Evolutionary conservation across 2,113 vertebrate genomes (phyloP).

Genomic region (Sander vitreus): DNA sequence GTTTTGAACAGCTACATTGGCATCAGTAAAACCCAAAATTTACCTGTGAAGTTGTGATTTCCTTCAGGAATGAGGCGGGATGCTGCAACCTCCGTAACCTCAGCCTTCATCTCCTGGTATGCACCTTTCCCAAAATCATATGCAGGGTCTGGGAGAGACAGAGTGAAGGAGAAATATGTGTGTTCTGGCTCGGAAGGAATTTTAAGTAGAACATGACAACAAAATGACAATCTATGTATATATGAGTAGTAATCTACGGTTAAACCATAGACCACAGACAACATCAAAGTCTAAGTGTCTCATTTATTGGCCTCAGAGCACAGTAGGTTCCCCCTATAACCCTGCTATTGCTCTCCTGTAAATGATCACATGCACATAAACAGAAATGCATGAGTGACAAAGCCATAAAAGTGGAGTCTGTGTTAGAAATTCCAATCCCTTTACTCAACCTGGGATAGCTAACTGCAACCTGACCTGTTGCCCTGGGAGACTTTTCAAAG

Average conservation of each 20-base stretch:
- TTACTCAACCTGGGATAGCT: slow-evolving; percentile 34
- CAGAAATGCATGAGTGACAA: slow-evolving; percentile 40
- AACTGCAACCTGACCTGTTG: slow-evolving; percentile 43
- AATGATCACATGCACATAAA: slow-evolving; percentile 42
- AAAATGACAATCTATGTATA: not conserved
- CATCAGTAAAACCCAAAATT: not conserved
- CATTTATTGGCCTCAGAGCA: slow-evolving; percentile 14
- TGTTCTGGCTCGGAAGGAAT: not conserved
- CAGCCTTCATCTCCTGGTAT: slow-evolving; percentile 91
- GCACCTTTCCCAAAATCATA: slow-evolving; percentile 80
- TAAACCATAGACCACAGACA: not conserved
- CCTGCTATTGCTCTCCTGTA: not conserved
- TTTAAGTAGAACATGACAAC: not conserved
- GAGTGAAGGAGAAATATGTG: not conserved
- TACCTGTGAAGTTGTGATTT: slow-evolving; percentile 65
- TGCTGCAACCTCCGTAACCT: slow-evolving; percentile 88
- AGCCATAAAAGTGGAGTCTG: slow-evolving; percentile 46
- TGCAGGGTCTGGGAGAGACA: slow-evolving; percentile 54
- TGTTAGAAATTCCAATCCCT: slow-evolving; percentile 63
- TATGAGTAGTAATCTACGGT: not conserved
- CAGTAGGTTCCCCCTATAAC: not conserved
- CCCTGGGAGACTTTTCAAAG: slow-evolving; percentile 8
- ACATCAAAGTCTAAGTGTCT: not conserved
- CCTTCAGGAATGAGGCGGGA: slow-evolving; percentile 78
- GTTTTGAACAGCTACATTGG: too few species aligned